Conservation (phyloP, 2,888 invertebrate genomes). For the Alentia gelatinosa region DNA sequence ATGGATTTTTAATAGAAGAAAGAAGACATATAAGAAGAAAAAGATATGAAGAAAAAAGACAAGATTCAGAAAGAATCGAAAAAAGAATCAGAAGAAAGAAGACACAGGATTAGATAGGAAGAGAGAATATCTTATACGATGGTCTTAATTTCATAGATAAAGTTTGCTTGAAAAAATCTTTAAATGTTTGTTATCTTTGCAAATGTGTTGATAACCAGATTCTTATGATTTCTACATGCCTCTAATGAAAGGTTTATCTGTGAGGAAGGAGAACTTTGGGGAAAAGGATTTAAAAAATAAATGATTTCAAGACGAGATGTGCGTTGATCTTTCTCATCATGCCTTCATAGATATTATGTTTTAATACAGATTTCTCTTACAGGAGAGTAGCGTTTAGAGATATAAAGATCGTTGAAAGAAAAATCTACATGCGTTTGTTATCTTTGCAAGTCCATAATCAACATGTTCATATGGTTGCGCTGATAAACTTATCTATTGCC, state of each 20-base stretch:
- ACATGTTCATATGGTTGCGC: too few species aligned
- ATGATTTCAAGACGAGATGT: not conserved
- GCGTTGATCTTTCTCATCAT: too few species aligned
- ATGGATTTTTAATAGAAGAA: not conserved
- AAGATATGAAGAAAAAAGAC: not conserved
- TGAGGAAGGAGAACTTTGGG: not conserved
- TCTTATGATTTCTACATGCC: too few species aligned
- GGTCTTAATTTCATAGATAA: too few species aligned
- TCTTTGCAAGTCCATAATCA: not conserved
- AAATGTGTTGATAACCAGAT: too few species aligned
- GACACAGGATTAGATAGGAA: not conserved
- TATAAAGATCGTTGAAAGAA: not conserved
- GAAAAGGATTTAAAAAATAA: not conserved
- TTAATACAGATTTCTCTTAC: too few species aligned
- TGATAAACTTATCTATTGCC: not conserved
- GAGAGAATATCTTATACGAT: too few species aligned
- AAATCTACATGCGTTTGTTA: not conserved
- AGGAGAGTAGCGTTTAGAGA: not conserved
- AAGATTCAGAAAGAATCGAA: not conserved
- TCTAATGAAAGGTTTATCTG: too few species aligned
- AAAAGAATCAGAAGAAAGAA: conserved; percentile 6
- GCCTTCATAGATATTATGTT: too few species aligned
- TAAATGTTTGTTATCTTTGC: too few species aligned
- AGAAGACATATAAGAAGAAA: not conserved
- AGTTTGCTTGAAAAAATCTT: too few species aligned